Base-by-base conservation (phyloP, 2,888 invertebrate genomes). In the Ramazzottius varieornatus region DNA sequence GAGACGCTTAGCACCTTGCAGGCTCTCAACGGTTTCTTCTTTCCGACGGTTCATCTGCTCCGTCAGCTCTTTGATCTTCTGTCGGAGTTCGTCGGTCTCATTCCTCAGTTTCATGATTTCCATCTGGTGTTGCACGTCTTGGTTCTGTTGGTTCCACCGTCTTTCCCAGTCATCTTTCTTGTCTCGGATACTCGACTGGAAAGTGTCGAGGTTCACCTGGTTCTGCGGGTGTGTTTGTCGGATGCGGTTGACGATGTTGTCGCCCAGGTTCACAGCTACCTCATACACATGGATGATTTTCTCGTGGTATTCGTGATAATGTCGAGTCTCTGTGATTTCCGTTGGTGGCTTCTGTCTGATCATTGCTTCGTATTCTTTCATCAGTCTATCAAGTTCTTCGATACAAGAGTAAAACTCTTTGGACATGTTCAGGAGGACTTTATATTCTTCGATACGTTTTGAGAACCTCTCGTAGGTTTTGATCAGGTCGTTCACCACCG, bases 371-470 rank as follows among this genome's bases (percentile, higher is more conserved):
- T 54, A 54, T 29, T 16, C 20, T 16, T 8, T 4, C 54, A 54
- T 13, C 20, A 54, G 20, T 29, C 24, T 54, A 8, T 54, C 54
- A 4, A 54, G 29, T 24, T 54, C 54, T 4, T 54, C 24, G 29
- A 54, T 29, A 13, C 54, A 24, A 13, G 4, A 8, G 24, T 54
- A 54, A 54, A 54, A 54, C 24, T 54, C 20, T 16, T 8, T 54
- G 20, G 54, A 8, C 54, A 54, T 54, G 16, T 54, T 54, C n/a
- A 54, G 54, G 16, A 54, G 54, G 29, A 54, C 29, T 29, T 54
- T 54, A 29, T 54, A 65, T 20, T 65, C 40, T 13, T 67, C 67
- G 33, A 46, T 65, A n/a, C 33, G 32, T 24, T 64, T 8, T 1
- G 4, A 4, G 20, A 63, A 67, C 2, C n/a, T 29, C 24, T 32